Base-by-base conservation (phyloP, 2,797 vertebrate genomes). In the Melanotaenia boesemani region DNA sequence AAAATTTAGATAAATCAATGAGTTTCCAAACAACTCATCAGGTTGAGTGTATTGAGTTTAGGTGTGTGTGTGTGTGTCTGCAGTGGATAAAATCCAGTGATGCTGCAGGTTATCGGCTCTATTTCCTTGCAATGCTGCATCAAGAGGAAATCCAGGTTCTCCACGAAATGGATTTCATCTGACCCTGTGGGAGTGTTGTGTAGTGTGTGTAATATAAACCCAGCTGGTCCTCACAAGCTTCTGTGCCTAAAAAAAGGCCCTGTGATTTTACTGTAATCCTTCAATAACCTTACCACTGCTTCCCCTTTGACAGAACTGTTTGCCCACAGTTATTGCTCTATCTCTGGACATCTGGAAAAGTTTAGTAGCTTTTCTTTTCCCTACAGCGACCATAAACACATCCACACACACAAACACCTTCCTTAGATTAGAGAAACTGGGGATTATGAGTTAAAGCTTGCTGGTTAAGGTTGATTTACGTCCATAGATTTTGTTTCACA, bases 341-440 rank as follows among this genome's bases (percentile, higher is more conserved):
- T 90, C 76, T 72, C 86, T 81, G 72, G 64, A 94, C 94, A 94
- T 94, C 93, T 95, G 94, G 93, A 94, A 94, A 88, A 83, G 86
- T 92, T 92, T 88, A 82, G 52, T 77, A 78, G 74, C 80, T 90
- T 93, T 91, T 89, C 79, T 90, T 91, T 88, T 90, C 87, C 80
- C 67, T 63, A 39, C 30, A 36, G 67, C 81, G 79, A 10, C 83
- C 70, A 22, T 88, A 93, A 93, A 94, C 89, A 90, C 66, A 75
- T 84, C 88, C 81, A 72, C 78, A 67, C 84, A 77, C 81, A 82
- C 81, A 91, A 89, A 91, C 88, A 93, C 88, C 88, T 88, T 89
- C 82, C 88, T 90, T 73, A 83, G 87, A 83, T 91, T 88, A 89
- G 63, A 81, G 72, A 75, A 74, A 46, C 50, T 16, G 30, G 34